phyloP scores from a whole-genome alignment of 2,797 vertebrate genomes.

The Fringilla coelebs region DNA sequence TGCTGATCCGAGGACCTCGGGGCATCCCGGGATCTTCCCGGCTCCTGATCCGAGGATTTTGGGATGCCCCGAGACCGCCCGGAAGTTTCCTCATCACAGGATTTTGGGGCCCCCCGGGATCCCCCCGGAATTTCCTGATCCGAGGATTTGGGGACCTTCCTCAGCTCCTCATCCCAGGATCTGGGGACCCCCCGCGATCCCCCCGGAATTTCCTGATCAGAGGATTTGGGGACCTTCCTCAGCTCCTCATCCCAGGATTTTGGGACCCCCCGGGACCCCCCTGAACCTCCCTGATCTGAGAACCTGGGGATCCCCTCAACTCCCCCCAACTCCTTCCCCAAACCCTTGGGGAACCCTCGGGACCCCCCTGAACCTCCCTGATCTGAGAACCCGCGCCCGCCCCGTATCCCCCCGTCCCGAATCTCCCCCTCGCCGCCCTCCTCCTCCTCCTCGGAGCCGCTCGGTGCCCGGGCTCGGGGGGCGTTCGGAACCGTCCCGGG shows the following conservation, averaged over 20 bases:
- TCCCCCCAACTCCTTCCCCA: too few species aligned
- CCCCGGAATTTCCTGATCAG: neutral
- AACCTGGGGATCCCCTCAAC: too few species aligned
- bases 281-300: too few species aligned
- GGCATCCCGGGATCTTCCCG: neutral
- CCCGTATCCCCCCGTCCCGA: neutral
- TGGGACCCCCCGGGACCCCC: too few species aligned
- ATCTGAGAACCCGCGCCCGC: neutral
- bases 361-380: neutral
- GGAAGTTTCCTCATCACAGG: neutral
- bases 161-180: neutral
- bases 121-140: neutral
- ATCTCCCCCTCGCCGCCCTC: neutral
- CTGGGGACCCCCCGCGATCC: neutral
- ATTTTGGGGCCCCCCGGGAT: neutral
- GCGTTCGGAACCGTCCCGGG: neutral
- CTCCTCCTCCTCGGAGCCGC: neutral
- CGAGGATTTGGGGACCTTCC: neutral
- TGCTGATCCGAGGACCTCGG: neutral
- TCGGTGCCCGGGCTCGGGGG: neutral
- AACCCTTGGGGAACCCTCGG: neutral
- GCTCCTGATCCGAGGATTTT: neutral
- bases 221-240: neutral
- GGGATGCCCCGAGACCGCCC: neutral
- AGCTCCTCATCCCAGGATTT: too few species aligned